Conservation (phyloP, 2,797 vertebrate species). For the Ataeniobius toweri region DNA sequence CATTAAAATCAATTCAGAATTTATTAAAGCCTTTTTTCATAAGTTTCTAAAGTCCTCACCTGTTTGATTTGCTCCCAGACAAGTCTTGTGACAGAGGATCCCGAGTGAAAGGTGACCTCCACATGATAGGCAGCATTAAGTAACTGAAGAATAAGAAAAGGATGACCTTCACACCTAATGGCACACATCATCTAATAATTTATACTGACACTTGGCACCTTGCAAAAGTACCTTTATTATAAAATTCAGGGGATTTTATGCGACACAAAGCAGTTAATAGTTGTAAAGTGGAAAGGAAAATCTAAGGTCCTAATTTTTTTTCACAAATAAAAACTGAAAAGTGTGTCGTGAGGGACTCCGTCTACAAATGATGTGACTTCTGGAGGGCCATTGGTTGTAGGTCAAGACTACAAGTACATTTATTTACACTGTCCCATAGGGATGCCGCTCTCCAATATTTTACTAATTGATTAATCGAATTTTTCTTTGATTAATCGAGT, state of each 20-base stretch:
- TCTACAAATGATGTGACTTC: too few relatives aligned
- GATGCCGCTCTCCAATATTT: too few relatives aligned
- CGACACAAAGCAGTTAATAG: background rate
- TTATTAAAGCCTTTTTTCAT: background rate
- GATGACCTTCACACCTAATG: constrained; percentile 3
- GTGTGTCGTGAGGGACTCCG: too few relatives aligned
- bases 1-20: background rate
- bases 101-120: constrained; percentile 97
- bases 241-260: too few relatives aligned
- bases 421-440: too few relatives aligned
- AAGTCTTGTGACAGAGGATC: constrained; percentile 92
- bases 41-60: constrained; percentile 68
- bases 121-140: constrained; percentile 98
- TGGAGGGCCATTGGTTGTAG: too few relatives aligned
- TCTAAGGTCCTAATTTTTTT: background rate
- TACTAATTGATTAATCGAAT: too few relatives aligned
- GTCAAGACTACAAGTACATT: too few relatives aligned
- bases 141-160: constrained; percentile 78
- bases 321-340: background rate
- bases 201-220: background rate
- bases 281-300: background rate
- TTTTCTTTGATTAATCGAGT: too few relatives aligned
- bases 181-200: background rate
- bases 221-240: background rate
- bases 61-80: constrained; percentile 99